Percentiles rank a stretch among this genome's conserved stretches.
phyloP scores from a whole-genome alignment of 2,113 vertebrate species.

The Lasiurus borealis region DNA sequence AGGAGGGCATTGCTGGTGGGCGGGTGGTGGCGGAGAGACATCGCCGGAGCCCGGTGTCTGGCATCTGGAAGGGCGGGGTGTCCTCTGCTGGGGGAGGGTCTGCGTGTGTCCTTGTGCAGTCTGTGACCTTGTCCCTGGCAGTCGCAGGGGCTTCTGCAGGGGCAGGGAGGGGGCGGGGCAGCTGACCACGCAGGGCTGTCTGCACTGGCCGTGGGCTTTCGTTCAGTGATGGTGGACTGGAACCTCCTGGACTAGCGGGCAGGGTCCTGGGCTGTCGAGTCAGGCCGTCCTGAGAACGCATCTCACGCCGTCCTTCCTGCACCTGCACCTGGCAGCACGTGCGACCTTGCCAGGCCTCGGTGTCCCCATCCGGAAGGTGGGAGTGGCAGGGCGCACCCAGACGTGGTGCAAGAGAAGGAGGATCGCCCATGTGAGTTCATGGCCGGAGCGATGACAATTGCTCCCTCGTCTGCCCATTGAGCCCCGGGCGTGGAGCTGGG shows the following conservation, averaged over 20 bases:
- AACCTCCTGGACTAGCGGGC: too few relatives aligned
- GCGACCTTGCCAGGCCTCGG: neutral
- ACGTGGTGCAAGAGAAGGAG: neutral
- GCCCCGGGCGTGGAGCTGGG: accelerated
- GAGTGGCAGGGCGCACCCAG: neutral
- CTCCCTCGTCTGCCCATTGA: neutral
- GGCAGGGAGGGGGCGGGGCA: neutral
- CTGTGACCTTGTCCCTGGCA: conserved; percentile 24
- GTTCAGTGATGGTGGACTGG: too few relatives aligned
- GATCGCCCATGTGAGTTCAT: neutral
- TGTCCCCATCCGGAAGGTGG: neutral
- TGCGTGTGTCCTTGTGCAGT: neutral
- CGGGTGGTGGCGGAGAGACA: neutral
- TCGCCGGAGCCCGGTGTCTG: neutral
- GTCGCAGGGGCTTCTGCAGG: neutral
- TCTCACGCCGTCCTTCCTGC: accelerated
- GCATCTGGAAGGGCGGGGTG: neutral
- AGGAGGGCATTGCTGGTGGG: neutral
- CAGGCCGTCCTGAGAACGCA: neutral
- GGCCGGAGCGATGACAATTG: accelerated
- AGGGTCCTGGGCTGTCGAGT: neutral
- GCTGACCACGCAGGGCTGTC: neutral
- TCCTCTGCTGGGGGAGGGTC: neutral
- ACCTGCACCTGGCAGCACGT: accelerated
- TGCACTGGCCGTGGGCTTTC: accelerated